These are phyloP conservation scores for Petrocephalus zakoni DNA, from an alignment of 2,113 vertebrate species.

Conservation along the genomic window DNA sequence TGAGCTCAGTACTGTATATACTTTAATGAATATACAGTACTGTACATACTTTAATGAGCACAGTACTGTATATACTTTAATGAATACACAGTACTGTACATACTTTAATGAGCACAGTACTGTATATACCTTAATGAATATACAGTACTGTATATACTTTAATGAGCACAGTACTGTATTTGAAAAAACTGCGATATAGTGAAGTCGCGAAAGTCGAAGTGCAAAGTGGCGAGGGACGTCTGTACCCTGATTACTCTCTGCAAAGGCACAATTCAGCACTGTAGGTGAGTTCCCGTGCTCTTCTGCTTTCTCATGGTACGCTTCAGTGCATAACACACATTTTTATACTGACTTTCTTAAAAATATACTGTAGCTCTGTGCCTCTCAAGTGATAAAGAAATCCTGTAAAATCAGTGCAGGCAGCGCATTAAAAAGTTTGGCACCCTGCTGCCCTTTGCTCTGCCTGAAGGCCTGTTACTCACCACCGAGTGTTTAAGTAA, in stretches of 20 bases:
- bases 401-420: neutral
- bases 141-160: too few species aligned
- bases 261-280: neutral
- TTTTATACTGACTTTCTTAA: neutral
- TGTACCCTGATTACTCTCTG: neutral
- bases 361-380: neutral
- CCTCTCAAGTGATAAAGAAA: neutral
- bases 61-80: too few species aligned
- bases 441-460: neutral
- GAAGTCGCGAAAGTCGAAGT: too few species aligned
- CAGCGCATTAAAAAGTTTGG: neutral
- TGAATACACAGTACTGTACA: too few species aligned
- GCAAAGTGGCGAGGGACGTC: too few species aligned
- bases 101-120: too few species aligned
- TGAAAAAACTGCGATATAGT: too few species aligned
- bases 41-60: too few species aligned
- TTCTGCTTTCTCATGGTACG: neutral
- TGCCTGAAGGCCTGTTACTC: neutral
- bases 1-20: too few species aligned
- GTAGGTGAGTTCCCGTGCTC: neutral
- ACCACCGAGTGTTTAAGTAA: conserved; percentile 11
- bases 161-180: too few species aligned
- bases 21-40: too few species aligned
- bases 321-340: neutral
- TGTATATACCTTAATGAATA: too few species aligned